These are phyloP conservation scores for Montipora capitata DNA, from an alignment of 92 coral and sea anemone genomes.

Conservation along the genomic window DNA sequence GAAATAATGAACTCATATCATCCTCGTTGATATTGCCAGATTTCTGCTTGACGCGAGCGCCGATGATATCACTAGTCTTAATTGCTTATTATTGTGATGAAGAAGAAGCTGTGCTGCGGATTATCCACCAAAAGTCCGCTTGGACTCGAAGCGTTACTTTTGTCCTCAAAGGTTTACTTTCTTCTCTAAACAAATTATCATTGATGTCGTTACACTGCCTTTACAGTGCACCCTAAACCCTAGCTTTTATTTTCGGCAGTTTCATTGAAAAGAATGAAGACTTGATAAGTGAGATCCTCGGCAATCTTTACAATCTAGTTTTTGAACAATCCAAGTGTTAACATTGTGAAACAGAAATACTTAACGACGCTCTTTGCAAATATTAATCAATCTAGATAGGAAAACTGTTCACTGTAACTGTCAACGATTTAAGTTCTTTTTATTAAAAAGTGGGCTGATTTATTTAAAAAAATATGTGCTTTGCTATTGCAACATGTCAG, in stretches of 20 bases:
- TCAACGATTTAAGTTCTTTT: background rate
- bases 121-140: background rate
- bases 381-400: background rate
- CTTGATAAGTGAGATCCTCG: no score
- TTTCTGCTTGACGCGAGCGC: background rate
- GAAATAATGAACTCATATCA: background rate
- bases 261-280: background rate
- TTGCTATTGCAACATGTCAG: no score
- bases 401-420: background rate
- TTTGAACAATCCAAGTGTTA: background rate
- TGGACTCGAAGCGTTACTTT: background rate
- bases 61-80: background rate
- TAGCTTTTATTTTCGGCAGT: background rate
- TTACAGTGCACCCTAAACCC: no score
- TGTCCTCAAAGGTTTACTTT: background rate
- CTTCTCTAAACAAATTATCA: background rate
- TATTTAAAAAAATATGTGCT: background rate
- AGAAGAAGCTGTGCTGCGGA: background rate
- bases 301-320: no score
- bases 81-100: no score
- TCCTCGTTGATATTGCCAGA: background rate
- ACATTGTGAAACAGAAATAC: background rate
- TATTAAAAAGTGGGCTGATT: background rate
- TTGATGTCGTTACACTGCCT: background rate
- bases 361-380: constrained; percentile 2